These are phyloP conservation scores for Taenaris catops DNA, from an alignment of 2,888 invertebrate species.

Conservation along the genomic window DNA sequence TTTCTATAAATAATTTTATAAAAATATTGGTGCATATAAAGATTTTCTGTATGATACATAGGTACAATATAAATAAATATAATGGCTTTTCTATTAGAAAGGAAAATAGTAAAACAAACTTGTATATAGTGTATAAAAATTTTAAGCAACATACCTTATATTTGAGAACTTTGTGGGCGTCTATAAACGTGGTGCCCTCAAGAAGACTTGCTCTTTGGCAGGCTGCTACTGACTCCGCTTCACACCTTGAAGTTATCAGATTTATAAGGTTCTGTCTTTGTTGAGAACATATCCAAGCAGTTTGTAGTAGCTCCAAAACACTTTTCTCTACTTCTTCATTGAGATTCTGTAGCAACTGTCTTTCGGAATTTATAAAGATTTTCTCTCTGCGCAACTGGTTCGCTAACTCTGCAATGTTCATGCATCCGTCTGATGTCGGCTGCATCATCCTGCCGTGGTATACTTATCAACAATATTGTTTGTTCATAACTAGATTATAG, in stretches of 20 bases:
- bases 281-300: constrained; percentile 93
- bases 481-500: constrained; percentile 26
- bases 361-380: constrained; percentile 92
- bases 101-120: too few species aligned
- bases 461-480: constrained; percentile 32
- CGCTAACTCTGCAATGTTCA: constrained; percentile 72
- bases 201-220: constrained; percentile 81
- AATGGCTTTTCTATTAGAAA: too few species aligned
- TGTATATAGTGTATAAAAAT: too few species aligned
- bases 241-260: constrained; percentile 86
- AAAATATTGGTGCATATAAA: too few species aligned
- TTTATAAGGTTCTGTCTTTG: constrained; percentile 90
- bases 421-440: constrained; percentile 66
- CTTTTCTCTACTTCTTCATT: constrained; percentile 85
- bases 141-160: too few species aligned
- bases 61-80: too few species aligned
- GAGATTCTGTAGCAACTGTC: constrained; percentile 87
- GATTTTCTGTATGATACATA: too few species aligned
- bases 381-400: constrained; percentile 90
- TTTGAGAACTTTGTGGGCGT: constrained; percentile 90
- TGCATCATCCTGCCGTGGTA: constrained; percentile 59
- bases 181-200: constrained; percentile 82
- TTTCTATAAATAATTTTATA: too few species aligned
- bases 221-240: constrained; percentile 87
- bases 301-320: constrained; percentile 80